Conservation (phyloP, 2,888 invertebrate species). For the Crematogaster levior region DNA sequence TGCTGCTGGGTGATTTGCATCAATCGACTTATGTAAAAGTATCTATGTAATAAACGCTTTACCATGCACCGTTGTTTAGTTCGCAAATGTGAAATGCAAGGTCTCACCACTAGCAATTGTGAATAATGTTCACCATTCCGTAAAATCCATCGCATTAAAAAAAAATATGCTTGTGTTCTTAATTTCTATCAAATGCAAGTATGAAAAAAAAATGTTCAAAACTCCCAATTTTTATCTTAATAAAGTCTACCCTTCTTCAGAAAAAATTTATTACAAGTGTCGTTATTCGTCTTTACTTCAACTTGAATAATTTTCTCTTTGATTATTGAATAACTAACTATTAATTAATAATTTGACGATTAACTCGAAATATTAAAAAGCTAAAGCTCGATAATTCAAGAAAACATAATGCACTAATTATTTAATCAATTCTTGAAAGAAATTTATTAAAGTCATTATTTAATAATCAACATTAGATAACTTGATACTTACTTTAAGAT, state of each 20-base stretch:
- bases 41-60: background rate
- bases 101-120: background rate
- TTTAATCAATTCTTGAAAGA: background rate
- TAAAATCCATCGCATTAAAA: background rate
- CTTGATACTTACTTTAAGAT: background rate
- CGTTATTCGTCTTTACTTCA: background rate
- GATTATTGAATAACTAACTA: background rate
- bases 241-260: background rate
- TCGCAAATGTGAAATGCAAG: conserved; percentile 10
- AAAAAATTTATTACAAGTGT: background rate
- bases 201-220: background rate
- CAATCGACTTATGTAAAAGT: conserved; percentile 35
- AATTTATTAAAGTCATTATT: background rate
- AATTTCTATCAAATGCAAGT: background rate
- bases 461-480: background rate
- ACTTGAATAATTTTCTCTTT: background rate
- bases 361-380: background rate
- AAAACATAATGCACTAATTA: background rate
- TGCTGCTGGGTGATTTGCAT: conserved; percentile 22
- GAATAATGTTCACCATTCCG: background rate
- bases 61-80: background rate
- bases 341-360: background rate
- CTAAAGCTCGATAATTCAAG: background rate
- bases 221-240: background rate
- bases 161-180: background rate